A percentile compares a stretch with the other conserved stretches of the same genome.
These are phyloP conservation scores for Chrysolina americana DNA, from an alignment of 2,888 invertebrate species.

Conservation along the genomic window DNA sequence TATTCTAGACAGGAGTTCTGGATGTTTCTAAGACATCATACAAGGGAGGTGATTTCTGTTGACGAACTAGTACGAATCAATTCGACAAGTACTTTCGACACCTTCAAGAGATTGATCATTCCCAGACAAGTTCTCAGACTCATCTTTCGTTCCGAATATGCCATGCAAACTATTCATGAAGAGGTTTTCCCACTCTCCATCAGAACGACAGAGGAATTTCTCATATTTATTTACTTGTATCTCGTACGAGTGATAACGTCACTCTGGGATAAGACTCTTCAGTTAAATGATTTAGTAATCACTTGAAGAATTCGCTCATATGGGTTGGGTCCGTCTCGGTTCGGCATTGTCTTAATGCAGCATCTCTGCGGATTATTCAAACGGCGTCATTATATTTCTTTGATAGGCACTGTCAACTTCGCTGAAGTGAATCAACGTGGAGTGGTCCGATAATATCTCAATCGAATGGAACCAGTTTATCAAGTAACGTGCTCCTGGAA, in stretches of 20 bases:
- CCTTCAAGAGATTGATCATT: too few species aligned
- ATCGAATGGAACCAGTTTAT: slow-evolving; percentile 59
- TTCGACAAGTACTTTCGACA: too few species aligned
- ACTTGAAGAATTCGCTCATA: slow-evolving; percentile 15
- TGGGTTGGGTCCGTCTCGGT: slow-evolving; percentile 5
- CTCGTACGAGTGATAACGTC: slow-evolving; percentile 24
- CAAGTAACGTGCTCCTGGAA: slow-evolving; percentile 54
- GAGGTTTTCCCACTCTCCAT: background rate
- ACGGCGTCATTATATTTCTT: slow-evolving; percentile 46
- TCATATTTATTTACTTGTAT: slow-evolving; percentile 24
- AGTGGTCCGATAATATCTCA: slow-evolving; percentile 59
- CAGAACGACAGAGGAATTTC: slow-evolving; percentile 17
- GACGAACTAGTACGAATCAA: too few species aligned
- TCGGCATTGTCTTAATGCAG: slow-evolving; percentile 39
- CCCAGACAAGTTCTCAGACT: too few species aligned
- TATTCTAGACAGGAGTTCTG: too few species aligned
- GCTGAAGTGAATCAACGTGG: slow-evolving; percentile 55
- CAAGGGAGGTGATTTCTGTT: too few species aligned
- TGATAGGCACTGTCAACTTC: slow-evolving; percentile 50
- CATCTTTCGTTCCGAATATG: background rate
- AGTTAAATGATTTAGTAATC: slow-evolving; percentile 21
- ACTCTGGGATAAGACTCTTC: slow-evolving; percentile 6
- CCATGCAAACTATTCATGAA: background rate
- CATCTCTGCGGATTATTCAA: slow-evolving; percentile 44
- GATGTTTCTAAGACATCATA: too few species aligned